Evolutionary conservation across 2,888 invertebrate species (phyloP).

Genomic region (Oscheius myriophilus): DNA sequence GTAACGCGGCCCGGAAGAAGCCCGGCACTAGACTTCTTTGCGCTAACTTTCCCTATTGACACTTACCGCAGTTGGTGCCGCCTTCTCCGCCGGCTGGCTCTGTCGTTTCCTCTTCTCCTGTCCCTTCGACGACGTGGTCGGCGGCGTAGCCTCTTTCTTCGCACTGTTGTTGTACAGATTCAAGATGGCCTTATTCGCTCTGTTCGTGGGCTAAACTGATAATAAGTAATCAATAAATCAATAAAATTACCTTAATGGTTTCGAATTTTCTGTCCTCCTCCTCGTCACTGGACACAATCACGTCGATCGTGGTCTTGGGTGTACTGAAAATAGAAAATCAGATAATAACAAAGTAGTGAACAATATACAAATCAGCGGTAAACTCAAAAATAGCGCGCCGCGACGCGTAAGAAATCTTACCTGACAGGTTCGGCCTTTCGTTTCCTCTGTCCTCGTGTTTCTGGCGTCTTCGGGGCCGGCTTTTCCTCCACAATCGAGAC

Average conservation of each 20-base stretch:
- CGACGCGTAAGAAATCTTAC: not conserved
- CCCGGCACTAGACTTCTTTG: too few species aligned
- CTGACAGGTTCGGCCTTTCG: constrained; percentile 18
- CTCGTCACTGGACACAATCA: constrained; percentile 37
- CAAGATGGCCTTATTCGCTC: constrained; percentile 47
- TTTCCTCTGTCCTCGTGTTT: constrained; percentile 1
- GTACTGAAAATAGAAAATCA: not conserved
- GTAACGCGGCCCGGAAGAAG: too few species aligned
- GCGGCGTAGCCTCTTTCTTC: constrained; percentile 2
- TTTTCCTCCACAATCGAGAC: not conserved
- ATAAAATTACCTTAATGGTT: constrained; percentile 18
- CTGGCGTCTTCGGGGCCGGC: not conserved
- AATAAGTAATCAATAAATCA: not conserved
- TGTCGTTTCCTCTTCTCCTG: not conserved
- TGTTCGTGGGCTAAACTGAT: constrained; percentile 37
- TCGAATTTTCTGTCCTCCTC: constrained; percentile 33
- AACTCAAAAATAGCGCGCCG: not conserved
- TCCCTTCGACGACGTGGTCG: not conserved
- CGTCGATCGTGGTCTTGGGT: constrained; percentile 3
- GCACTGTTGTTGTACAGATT: constrained; percentile 40
- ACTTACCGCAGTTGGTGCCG: constrained; percentile 6
- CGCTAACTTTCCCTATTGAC: not conserved
- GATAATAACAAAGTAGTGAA: not conserved
- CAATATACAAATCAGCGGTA: not conserved
- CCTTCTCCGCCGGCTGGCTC: constrained; percentile 10